These are phyloP conservation scores for Phylloscopus whistleri DNA, from an alignment of 2,113 vertebrate species.

Conservation along the genomic window DNA sequence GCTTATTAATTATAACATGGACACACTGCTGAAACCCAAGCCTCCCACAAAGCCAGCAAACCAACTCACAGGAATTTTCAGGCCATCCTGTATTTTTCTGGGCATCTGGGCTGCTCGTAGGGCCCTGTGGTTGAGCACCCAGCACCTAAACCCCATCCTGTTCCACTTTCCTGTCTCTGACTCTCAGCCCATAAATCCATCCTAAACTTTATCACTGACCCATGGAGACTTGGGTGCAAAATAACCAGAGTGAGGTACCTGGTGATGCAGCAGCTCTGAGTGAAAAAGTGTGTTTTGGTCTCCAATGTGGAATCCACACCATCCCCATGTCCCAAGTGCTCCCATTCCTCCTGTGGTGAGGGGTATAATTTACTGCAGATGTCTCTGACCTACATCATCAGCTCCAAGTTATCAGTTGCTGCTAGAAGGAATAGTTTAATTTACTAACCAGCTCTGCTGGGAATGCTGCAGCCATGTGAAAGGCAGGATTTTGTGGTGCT, in stretches of 20 bases:
- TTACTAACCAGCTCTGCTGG: conserved; percentile 29
- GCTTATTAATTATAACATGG: conserved; percentile 60
- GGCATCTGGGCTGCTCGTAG: not conserved
- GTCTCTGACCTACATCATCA: conserved; percentile 49
- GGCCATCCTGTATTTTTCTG: not conserved
- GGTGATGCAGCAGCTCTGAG: not conserved
- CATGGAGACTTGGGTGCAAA: not conserved
- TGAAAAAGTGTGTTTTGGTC: not conserved
- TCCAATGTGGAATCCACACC: not conserved
- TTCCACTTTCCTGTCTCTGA: not conserved
- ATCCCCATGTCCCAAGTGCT: not conserved
- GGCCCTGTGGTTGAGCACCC: not conserved
- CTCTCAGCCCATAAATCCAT: not conserved
- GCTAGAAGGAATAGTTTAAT: conserved; percentile 49
- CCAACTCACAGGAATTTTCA: not conserved
- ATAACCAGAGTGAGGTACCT: not conserved
- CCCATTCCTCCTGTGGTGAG: not conserved
- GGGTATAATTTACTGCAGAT: conserved; percentile 15
- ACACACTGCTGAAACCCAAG: not conserved
- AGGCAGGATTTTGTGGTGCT: not conserved
- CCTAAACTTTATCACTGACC: not conserved
- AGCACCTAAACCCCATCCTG: not conserved
- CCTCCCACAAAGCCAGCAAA: conserved; percentile 34
- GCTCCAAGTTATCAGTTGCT: conserved; percentile 19
- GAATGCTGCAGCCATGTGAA: not conserved